Base-by-base conservation (phyloP, 1,140 invertebrate genomes). In the Saccostrea cuccullata region DNA sequence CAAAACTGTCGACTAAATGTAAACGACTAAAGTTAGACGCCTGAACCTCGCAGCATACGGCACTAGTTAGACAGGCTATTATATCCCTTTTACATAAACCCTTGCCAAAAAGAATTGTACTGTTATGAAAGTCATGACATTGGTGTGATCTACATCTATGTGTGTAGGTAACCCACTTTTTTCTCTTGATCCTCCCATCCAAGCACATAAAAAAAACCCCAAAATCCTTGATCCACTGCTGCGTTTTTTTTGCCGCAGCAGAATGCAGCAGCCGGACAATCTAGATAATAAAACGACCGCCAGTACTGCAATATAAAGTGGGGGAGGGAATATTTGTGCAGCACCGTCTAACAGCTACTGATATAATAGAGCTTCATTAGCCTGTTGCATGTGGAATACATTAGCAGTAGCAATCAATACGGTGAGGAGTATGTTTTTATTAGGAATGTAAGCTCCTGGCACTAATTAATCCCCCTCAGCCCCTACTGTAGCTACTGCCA, bases 311-410 rank as follows among this genome's bases (percentile, higher is more conserved):
- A 77, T 77, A 77, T 30, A 36, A 77, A 77, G 70, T 77, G 70
- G 70, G 70, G 70, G 70, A 77, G 70, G 70, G 70, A 77, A 77
- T 77, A 77, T 77, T 77, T 77, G 70, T 77, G 70, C 70, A 77
- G 70, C 70, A 77, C 70, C 30, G 70, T 36, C 26, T 77, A 77
- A 26, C 70, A 77, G 70, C 70, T 77, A 77, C 70, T 26, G 30
- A 36, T 30, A 77, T 77, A 77, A 77, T 77, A 77, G 26, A 77
- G 26, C 70, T 77, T 77, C 70, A 77, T 77, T 77, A 77, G 70
- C 26, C 70, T 36, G 70, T 77, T 77, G 70, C 70, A 77, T 77
- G 70, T 77, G 70, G 70, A 77, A 77, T 26, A 77, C 70, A 77
- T 77, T 77, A 77, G 70, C 70, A 30, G 70, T 13, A 77, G 26